phyloP scores from a whole-genome alignment of 2,888 invertebrate genomes.

The Philereme vetulata region DNA sequence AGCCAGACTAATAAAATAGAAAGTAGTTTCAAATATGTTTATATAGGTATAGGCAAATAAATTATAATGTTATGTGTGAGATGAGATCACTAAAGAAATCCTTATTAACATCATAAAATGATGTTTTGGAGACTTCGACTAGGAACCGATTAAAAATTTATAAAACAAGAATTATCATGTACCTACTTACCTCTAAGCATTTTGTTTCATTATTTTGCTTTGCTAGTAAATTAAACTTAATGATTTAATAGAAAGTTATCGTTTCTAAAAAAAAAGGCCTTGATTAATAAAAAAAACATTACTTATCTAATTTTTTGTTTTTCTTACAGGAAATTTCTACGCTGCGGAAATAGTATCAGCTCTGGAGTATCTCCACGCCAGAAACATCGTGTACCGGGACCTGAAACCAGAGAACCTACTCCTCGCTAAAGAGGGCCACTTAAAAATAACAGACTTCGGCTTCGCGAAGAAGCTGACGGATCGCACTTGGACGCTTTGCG shows the following conservation, averaged over 20 bases:
- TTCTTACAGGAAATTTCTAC: slow-evolving; percentile 91
- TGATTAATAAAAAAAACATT: too few relatives aligned
- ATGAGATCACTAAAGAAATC: slow-evolving; percentile 1
- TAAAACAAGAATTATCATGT: too few relatives aligned
- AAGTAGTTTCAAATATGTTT: slow-evolving; percentile 13
- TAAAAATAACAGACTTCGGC: slow-evolving; percentile 99
- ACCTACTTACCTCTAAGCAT: too few relatives aligned
- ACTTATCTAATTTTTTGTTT: slow-evolving; percentile 4
- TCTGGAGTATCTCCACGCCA: slow-evolving; percentile 95
- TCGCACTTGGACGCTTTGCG: slow-evolving; percentile 98
- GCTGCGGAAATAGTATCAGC: slow-evolving; percentile 97
- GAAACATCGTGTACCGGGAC: slow-evolving; percentile 94
- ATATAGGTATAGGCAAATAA: neutral
- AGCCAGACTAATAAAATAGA: slow-evolving; percentile 15
- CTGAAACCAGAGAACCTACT: slow-evolving; percentile 97
- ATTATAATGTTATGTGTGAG: neutral
- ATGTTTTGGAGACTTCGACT: too few relatives aligned
- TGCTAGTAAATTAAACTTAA: too few relatives aligned
- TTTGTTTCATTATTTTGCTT: too few relatives aligned
- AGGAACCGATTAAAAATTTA: too few relatives aligned
- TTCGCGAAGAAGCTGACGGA: slow-evolving; percentile 98
- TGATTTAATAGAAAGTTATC: too few relatives aligned
- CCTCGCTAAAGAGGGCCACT: slow-evolving; percentile 95
- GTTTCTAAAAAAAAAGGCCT: too few relatives aligned
- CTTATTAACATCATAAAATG: too few relatives aligned